Evolutionary conservation across 2,888 invertebrate genomes (phyloP), one percentile per base, ranked within the genome.

Genomic region (Phengaris alcon): DNA sequence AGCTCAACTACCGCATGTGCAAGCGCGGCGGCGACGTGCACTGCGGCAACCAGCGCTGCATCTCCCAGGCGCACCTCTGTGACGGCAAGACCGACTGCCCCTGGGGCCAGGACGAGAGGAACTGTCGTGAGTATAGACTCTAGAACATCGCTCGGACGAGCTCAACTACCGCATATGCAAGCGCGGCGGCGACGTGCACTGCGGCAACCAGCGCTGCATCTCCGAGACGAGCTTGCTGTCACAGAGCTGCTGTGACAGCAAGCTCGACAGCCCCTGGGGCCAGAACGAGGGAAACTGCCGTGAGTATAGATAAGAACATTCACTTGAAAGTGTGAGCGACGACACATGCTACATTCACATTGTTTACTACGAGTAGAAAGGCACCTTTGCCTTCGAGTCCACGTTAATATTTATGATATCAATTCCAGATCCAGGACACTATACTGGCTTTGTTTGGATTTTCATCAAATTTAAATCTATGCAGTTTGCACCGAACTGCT

Each of bases 91-190:
- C 95, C 46, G 97, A 97, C 89, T 97, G 96, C 83, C 97, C 97
- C 0, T 96, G 96, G 95, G 97, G 96, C 0, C 97, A 97, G 89
- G 97, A 97, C 80, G 97, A 97, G 86, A 94, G 97, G 80, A 97
- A 97, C 90, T 97, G 97, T 90, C 86, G 97, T 97, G 87, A 95
- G 96, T 94, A n/a, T 10, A 22, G 5, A 59, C 10, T 15, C 8
- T 57, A 8, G 15, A 15, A 57, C 3, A 97, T 89, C 96, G 97
- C 83, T 95, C 96, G 44, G 97, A 97, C 86, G 97, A 97, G 89
- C 94, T 96, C 74, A 96, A 95, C 85, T 97, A 97, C 85, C 95
- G 95, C 77, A 95, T 95, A 77, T 97, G 97, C 87, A 94, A 95
- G 81, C 90, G 94, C 77, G 90, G 92, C 78, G 95, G 95, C 0